Base-by-base conservation (phyloP, 2,113 vertebrate genomes). In the Xenotilapia caudafasciata region DNA sequence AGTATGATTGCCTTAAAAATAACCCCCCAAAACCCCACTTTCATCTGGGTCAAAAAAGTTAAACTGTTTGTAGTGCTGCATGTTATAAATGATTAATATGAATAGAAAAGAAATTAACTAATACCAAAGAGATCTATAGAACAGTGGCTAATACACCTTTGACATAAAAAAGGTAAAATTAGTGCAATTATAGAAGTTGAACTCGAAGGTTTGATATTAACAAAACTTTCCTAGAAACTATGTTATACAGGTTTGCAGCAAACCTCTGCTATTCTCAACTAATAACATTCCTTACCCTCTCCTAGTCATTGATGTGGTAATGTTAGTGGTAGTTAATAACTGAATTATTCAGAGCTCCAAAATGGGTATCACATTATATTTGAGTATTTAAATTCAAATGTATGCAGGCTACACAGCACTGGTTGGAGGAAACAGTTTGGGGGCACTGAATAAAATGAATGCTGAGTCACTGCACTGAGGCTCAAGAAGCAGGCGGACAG, bases 391-490 rank as follows among this genome's bases (percentile, higher is more conserved):
- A 49, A 51, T 75, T 33, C 6, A 21, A 40, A 51, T 75, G 80
- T 15, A 82, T 51, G 68, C 49, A 21, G 73, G 79, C 58, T 60
- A 21, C 40, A n/a, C 79, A 31, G 80, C 58, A 87, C 33, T 35
- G 51, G 53, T 54, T 60, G 38, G 5, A 40, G 83, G 68, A 84
- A 83, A 82, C 70, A 65, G 58, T 87, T 73, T 58, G 17, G 75
- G 81, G 82, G 31, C 77, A 87, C 3, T 42, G 82, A 47, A 40
- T 51, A 54, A 83, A 79, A 70, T 35, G 38, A 85, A 83, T 86
- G 93, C 93, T 92, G 94, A 94, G 92, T 94, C 92, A 94, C 91
- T 88, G 87, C 82, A 58, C 85, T 26, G 3, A 80, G 82, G 81
- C 86, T 88, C 4, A 21, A 84, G 84, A 88, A 90, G 86, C 83